Evolutionary conservation across 53 echinoderm and acorn worm genomes (phyloP).

Genomic region (Crossaster papposus): DNA sequence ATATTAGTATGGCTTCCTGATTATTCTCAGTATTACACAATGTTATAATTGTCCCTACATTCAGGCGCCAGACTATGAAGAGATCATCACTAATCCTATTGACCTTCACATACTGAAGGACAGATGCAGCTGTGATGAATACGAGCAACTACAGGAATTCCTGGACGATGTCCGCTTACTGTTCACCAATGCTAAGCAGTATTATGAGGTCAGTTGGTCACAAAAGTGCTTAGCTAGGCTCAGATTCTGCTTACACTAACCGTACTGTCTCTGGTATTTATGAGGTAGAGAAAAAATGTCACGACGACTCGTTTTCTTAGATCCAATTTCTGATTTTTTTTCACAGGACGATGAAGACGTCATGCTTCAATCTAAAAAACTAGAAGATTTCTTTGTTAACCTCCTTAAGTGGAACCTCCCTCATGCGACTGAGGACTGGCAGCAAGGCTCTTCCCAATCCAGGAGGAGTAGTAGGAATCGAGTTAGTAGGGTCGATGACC

Average conservation of each 20-base stretch:
- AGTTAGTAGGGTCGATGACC: background rate
- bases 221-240: no score
- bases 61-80: conserved; percentile 79
- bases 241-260: no score
- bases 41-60: background rate
- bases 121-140: conserved; percentile 61
- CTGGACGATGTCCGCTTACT: conserved; percentile 72
- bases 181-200: conserved; percentile 70
- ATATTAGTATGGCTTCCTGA: background rate
- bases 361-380: conserved; percentile 59
- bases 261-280: no score
- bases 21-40: background rate
- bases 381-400: conserved; percentile 67
- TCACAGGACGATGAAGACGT: conserved; percentile 59
- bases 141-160: conserved; percentile 65
- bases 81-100: conserved; percentile 71
- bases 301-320: background rate
- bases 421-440: conserved; percentile 47
- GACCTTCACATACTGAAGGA: conserved; percentile 78
- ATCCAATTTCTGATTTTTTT: background rate
- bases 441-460: conserved; percentile 24
- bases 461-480: background rate
- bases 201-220: conserved; percentile 64
- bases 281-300: no score
- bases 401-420: conserved; percentile 67